phyloP scores from a whole-genome alignment of 2,797 vertebrate species.

The Numenius phaeopus region DNA sequence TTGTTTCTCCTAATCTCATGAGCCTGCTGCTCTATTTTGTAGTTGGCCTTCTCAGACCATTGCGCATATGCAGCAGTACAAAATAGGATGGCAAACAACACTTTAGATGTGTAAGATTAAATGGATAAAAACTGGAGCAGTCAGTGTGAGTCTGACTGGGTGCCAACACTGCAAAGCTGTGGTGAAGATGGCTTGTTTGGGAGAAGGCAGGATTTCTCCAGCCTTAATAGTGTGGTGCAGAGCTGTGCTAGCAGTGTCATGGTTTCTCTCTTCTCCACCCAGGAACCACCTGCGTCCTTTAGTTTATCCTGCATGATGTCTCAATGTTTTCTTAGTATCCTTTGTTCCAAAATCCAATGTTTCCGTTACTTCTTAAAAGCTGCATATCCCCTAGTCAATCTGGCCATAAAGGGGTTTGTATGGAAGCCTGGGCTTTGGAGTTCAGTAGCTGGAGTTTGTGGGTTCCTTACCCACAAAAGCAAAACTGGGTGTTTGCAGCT shows the following conservation, averaged over 20 bases:
- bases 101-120: background rate
- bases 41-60: background rate
- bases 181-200: background rate
- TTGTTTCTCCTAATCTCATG: background rate
- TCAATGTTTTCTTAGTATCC: background rate
- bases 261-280: background rate
- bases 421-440: background rate
- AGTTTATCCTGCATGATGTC: background rate
- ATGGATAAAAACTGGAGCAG: background rate
- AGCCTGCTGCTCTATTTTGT: background rate
- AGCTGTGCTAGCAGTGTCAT: background rate
- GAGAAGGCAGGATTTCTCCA: background rate
- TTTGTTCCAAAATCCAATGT: background rate
- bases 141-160: background rate
- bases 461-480: background rate
- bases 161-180: background rate
- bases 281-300: background rate
- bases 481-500: background rate
- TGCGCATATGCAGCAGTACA: fast-evolving
- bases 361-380: background rate
- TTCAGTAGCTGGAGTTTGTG: background rate
- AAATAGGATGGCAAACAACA: background rate
- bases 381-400: background rate
- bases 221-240: fast-evolving
- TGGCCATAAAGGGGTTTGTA: background rate